Evolutionary conservation across 2,888 invertebrate species (phyloP).

Genomic region (Dryocosmus kuriphilus): DNA sequence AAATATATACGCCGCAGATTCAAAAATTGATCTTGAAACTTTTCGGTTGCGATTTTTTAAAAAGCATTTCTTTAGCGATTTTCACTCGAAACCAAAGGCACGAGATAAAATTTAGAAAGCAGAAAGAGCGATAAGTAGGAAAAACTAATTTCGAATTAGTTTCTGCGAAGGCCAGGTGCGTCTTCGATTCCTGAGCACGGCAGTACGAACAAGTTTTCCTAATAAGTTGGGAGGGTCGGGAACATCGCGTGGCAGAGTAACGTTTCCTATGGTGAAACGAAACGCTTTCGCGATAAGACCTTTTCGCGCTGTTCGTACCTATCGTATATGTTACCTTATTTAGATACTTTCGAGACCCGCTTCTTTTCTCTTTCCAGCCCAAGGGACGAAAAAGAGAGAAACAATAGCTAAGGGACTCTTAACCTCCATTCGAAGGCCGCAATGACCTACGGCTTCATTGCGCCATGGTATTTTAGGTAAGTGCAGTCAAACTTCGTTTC

Average conservation of each 20-base stretch:
- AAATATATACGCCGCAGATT: too few relatives aligned
- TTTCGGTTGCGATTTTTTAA: too few relatives aligned
- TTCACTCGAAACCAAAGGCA: too few relatives aligned
- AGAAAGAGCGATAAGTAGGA: conserved; percentile 20
- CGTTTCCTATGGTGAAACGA: conserved; percentile 66
- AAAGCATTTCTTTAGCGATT: too few relatives aligned
- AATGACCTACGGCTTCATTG: conserved; percentile 27
- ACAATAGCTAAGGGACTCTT: conserved; percentile 52
- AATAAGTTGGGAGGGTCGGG: conserved; percentile 55
- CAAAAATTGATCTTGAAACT: too few relatives aligned
- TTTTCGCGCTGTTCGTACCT: conserved; percentile 59
- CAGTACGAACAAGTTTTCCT: conserved; percentile 58
- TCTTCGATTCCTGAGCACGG: conserved; percentile 50
- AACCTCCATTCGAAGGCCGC: conserved; percentile 51
- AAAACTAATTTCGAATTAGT: conserved; percentile 31
- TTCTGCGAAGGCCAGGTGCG: conserved; percentile 55
- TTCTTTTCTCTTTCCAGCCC: conserved; percentile 48
- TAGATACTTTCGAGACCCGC: conserved; percentile 50
- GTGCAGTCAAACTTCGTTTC: conserved; percentile 15
- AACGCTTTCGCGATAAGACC: conserved; percentile 67
- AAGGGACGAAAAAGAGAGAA: conserved; percentile 46
- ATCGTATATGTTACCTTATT: conserved; percentile 53
- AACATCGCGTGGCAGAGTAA: conserved; percentile 68
- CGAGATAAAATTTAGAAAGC: neutral
- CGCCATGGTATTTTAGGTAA: conserved; percentile 24